Evolutionary conservation across 2,113 vertebrate species (phyloP).

Genomic region (Cavia porcellus): DNA sequence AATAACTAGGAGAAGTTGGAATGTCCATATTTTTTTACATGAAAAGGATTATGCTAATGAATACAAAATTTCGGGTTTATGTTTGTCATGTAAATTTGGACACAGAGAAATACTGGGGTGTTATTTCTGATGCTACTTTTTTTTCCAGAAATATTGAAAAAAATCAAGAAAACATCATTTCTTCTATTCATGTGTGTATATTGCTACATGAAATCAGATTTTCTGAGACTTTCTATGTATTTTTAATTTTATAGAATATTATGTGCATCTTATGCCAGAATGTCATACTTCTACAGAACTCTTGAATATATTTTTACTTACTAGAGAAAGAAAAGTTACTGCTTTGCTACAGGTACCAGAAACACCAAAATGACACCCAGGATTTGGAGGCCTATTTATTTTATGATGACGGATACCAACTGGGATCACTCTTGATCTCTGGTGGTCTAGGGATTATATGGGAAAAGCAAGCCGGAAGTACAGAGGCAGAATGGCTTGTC

Average conservation of each 20-base stretch:
- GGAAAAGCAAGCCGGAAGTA: background rate
- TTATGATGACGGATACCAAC: rapidly evolving
- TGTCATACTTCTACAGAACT: background rate
- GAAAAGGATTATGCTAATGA: background rate
- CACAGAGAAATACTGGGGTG: background rate
- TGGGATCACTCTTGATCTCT: background rate
- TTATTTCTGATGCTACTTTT: background rate
- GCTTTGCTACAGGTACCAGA: background rate
- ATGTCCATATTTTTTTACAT: background rate
- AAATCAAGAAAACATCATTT: background rate
- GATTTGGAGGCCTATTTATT: background rate
- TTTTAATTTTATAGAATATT: background rate
- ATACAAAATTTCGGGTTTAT: background rate
- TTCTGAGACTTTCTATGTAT: background rate
- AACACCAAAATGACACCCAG: background rate
- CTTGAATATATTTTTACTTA: background rate
- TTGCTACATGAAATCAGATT: background rate
- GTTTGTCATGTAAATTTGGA: background rate
- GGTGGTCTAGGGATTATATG: background rate
- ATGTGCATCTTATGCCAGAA: background rate
- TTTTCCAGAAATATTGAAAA: background rate
- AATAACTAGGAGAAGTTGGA: background rate
- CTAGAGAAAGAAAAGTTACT: background rate
- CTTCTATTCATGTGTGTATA: background rate
- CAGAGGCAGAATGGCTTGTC: background rate